Percentiles rank a stretch among this genome's conserved stretches.
Evolutionary conservation across 2,888 invertebrate species (phyloP).

Genomic region (Ganaspis brasiliensis): DNA sequence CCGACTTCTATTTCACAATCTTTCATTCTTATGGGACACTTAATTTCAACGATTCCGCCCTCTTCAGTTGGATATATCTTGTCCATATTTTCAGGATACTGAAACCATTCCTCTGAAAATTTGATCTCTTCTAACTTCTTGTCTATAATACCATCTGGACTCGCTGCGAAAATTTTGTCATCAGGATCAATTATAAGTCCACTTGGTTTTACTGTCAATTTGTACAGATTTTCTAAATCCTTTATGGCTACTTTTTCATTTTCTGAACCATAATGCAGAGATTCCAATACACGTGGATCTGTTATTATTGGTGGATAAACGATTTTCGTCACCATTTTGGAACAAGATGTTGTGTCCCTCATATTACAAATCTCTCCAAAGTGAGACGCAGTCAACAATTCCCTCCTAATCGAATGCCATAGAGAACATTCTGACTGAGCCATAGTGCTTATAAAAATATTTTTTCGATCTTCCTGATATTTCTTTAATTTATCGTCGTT

Average conservation of each 20-base stretch:
- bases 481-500: background rate
- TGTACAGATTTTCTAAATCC: conserved; percentile 27
- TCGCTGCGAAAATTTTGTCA: conserved; percentile 48
- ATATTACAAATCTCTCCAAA: conserved; percentile 54
- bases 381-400: conserved; percentile 51
- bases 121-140: background rate
- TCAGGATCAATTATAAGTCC: conserved; percentile 55
- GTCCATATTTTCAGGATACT: background rate
- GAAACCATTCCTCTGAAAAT: background rate
- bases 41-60: conserved; percentile 58
- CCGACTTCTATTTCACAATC: conserved; percentile 46
- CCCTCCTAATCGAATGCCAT: background rate
- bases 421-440: background rate
- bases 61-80: background rate
- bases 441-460: background rate
- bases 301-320: conserved; percentile 43
- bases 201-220: conserved; percentile 35
- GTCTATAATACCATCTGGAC: conserved; percentile 58
- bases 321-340: conserved; percentile 49
- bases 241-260: conserved; percentile 52
- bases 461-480: background rate
- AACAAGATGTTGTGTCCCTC: conserved; percentile 49
- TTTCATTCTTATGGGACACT: conserved; percentile 48
- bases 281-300: background rate
- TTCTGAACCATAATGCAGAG: conserved; percentile 49